Evolutionary conservation across 1,140 invertebrate genomes (phyloP).

Genomic region (Procambarus clarkii): DNA sequence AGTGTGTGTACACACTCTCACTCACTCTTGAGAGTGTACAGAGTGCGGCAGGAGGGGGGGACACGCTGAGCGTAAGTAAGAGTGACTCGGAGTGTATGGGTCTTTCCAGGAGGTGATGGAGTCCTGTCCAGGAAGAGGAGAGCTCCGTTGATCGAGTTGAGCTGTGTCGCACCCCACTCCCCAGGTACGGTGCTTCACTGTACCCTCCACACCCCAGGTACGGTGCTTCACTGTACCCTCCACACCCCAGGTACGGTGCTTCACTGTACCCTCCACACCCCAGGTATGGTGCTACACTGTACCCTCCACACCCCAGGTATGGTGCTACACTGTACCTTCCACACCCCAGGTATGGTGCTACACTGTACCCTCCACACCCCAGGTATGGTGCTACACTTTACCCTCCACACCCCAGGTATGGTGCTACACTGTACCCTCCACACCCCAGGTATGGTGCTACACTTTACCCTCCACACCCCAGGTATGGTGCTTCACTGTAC

Average conservation of each 20-base stretch:
- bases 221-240: neutral
- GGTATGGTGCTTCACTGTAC: constrained; percentile 26
- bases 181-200: constrained; percentile 38
- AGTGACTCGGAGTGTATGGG: constrained; percentile 33
- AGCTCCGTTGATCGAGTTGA: constrained; percentile 45
- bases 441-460: too few species aligned
- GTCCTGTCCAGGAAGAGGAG: constrained; percentile 47
- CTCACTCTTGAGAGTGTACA: too few species aligned
- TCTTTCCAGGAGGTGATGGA: constrained; percentile 50
- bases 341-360: neutral
- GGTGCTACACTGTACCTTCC: neutral
- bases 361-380: neutral
- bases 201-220: neutral
- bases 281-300: neutral
- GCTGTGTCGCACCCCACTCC: constrained; percentile 41
- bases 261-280: neutral
- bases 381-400: too few species aligned
- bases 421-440: too few species aligned
- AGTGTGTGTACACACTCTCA: too few species aligned
- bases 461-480: neutral
- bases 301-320: neutral
- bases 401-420: too few species aligned
- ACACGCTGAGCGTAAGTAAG: neutral
- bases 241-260: neutral
- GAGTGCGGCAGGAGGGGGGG: neutral